These are phyloP conservation scores for Oenanthe melanoleuca DNA, from an alignment of 2,113 vertebrate species.

Conservation along the genomic window DNA sequence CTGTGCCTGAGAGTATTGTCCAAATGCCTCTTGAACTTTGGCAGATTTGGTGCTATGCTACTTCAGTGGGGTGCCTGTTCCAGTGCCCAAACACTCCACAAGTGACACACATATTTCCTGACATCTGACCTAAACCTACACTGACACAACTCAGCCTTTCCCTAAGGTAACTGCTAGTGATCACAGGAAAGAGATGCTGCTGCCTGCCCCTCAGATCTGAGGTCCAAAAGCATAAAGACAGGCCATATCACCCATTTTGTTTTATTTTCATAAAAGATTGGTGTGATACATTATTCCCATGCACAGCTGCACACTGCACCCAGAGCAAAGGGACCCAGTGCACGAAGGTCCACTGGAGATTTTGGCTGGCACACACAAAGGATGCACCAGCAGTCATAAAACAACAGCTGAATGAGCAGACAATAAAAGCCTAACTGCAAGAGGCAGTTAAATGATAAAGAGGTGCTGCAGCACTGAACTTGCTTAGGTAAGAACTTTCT, in stretches of 20 bases:
- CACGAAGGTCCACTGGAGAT: not conserved
- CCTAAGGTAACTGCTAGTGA: not conserved
- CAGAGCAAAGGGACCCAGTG: not conserved
- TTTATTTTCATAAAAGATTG: not conserved
- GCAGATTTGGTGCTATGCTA: not conserved
- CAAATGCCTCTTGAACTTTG: not conserved
- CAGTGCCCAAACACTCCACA: fast-evolving
- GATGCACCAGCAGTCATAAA: constrained; percentile 65
- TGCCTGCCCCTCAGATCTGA: not conserved
- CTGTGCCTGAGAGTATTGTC: not conserved
- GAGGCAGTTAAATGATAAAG: constrained; percentile 74
- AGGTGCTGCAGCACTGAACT: constrained; percentile 63
- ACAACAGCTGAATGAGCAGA: constrained; percentile 71
- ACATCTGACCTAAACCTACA: not conserved
- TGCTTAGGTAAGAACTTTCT: constrained; percentile 79
- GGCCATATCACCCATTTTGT: fast-evolving
- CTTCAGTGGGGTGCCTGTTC: not conserved
- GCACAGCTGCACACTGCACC: no score
- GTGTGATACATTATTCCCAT: not conserved
- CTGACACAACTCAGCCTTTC: not conserved
- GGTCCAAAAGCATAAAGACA: not conserved
- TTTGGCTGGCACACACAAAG: constrained; percentile 27
- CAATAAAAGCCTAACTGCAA: constrained; percentile 70
- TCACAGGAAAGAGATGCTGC: not conserved
- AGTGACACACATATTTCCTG: not conserved